Conservation (phyloP, 1,140 invertebrate species). For the Tetragnatha versicolor region DNA sequence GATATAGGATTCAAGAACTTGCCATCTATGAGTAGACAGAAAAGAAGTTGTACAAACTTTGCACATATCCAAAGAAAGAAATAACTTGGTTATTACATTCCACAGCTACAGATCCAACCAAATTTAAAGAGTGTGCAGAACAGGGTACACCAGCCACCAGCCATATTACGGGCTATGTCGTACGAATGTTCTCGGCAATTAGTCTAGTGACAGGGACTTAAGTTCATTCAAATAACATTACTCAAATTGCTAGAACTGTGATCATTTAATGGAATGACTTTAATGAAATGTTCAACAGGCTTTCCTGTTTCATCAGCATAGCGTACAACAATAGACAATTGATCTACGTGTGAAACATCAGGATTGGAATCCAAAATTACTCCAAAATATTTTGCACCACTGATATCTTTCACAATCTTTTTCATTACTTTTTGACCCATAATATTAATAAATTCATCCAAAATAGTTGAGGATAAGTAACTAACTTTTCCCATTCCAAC, state of each 20-base stretch:
- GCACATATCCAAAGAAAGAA: neutral
- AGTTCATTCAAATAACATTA: neutral
- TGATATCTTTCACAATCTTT: neutral
- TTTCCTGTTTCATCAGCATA: neutral
- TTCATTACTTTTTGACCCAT: neutral
- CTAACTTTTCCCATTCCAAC: conserved; percentile 11
- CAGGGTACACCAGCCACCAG: too few species aligned
- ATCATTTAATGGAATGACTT: neutral
- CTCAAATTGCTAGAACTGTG: neutral
- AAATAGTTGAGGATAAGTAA: conserved; percentile 45
- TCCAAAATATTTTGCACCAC: neutral
- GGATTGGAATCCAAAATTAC: neutral
- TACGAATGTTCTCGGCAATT: neutral
- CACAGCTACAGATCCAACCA: neutral
- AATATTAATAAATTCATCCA: conserved; percentile 48
- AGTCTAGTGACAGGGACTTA: neutral
- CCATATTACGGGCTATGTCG: neutral
- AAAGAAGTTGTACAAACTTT: too few species aligned
- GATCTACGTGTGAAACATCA: neutral
- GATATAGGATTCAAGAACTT: too few species aligned
- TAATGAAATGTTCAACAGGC: neutral
- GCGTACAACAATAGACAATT: neutral
- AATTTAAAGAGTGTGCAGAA: neutral
- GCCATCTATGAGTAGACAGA: too few species aligned
- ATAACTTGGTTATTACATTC: neutral